Percentiles rank a stretch among this genome's conserved stretches.
Evolutionary conservation across 1,140 invertebrate species (phyloP).

Genomic region (Aphelinus certus): DNA sequence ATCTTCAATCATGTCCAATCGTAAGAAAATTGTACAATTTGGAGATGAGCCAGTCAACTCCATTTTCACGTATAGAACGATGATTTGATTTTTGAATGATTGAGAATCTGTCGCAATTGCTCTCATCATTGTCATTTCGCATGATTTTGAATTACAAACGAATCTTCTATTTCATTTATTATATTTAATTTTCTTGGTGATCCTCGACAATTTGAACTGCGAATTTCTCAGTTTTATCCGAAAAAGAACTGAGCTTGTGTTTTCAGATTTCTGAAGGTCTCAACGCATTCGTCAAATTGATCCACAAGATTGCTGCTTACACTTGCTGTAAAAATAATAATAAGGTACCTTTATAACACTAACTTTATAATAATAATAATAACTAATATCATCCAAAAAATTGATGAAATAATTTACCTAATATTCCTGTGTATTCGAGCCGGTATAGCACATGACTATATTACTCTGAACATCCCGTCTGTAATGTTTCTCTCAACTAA

Average conservation of each 20-base stretch:
- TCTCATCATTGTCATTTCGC: constrained; percentile 65
- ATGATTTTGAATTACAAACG: constrained; percentile 65
- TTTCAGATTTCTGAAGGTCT: constrained; percentile 69
- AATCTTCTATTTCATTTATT: constrained; percentile 70
- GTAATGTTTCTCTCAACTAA: constrained; percentile 69
- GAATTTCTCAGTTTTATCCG: constrained; percentile 68
- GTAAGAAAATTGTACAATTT: too few species aligned
- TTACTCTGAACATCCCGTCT: constrained; percentile 71
- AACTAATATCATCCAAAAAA: not conserved
- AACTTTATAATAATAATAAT: not conserved
- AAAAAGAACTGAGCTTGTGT: constrained; percentile 66
- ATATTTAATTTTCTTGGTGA: constrained; percentile 69
- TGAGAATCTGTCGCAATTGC: constrained; percentile 68
- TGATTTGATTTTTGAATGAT: constrained; percentile 28
- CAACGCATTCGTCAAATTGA: constrained; percentile 64
- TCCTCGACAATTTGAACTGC: constrained; percentile 61
- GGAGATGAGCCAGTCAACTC: too few species aligned
- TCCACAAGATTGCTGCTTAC: constrained; percentile 64
- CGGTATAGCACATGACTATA: constrained; percentile 68
- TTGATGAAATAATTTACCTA: constrained; percentile 60
- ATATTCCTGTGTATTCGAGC: constrained; percentile 68
- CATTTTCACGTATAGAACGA: too few species aligned
- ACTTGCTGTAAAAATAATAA: constrained; percentile 56
- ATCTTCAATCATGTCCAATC: too few species aligned
- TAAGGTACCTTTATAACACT: not conserved